Evolutionary conservation across 2,888 invertebrate species (phyloP).

Genomic region (Agonopterix subpropinquella): DNA sequence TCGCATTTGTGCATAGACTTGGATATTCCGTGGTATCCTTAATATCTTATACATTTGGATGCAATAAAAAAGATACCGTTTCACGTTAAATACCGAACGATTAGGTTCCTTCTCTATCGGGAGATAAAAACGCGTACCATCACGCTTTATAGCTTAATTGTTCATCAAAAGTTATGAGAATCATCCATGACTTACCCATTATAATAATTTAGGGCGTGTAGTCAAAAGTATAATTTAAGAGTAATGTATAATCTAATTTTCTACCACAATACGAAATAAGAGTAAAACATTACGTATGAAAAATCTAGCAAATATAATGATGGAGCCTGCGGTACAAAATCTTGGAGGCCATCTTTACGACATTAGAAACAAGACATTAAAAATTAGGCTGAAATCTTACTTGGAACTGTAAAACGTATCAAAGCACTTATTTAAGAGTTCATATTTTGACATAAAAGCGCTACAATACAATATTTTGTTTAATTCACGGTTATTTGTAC

Average conservation of each 20-base stretch:
- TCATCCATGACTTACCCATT: too few species aligned
- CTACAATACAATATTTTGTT: constrained; percentile 27
- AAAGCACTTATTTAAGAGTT: constrained; percentile 26
- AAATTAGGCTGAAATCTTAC: constrained; percentile 17
- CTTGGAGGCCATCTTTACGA: constrained; percentile 27
- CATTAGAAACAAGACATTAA: constrained; percentile 16
- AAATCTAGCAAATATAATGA: constrained; percentile 35
- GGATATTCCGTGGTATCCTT: too few species aligned
- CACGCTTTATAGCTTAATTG: too few species aligned
- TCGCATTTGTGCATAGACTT: too few species aligned
- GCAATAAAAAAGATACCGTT: too few species aligned
- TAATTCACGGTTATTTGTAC: constrained; percentile 54
- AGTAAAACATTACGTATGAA: constrained; percentile 59
- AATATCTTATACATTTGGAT: too few species aligned
- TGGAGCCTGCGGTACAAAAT: constrained; percentile 15
- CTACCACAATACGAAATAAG: constrained; percentile 46
- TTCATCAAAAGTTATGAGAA: too few species aligned
- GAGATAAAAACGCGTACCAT: too few species aligned
- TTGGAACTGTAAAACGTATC: constrained; percentile 24
- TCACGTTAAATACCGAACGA: too few species aligned
- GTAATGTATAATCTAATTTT: constrained; percentile 30
- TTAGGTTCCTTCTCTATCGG: too few species aligned
- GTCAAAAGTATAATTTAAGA: constrained; percentile 15
- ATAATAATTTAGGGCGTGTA: constrained; percentile 16
- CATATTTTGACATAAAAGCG: constrained; percentile 21